Evolutionary conservation across 2,113 vertebrate genomes (phyloP).

Genomic region (Nesogale talazaci): DNA sequence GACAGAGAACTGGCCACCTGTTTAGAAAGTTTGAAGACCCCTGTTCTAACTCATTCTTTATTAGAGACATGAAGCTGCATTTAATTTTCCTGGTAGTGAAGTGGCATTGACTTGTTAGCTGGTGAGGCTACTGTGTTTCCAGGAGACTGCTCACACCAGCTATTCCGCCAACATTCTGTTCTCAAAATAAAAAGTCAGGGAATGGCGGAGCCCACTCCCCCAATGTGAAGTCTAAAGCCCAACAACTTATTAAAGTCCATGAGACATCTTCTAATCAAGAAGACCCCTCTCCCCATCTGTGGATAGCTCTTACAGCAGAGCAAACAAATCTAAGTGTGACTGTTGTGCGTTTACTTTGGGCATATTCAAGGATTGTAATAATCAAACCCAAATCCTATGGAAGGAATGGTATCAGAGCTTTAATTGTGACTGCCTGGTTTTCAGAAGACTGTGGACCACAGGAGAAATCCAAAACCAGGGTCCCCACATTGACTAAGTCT

Average conservation of each 20-base stretch:
- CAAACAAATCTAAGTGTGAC: not conserved
- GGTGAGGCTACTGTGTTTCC: not conserved
- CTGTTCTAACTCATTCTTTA: conserved; percentile 48
- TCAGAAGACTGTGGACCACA: too few relatives aligned
- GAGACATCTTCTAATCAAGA: not conserved
- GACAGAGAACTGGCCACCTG: too few relatives aligned
- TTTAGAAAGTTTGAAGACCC: too few relatives aligned
- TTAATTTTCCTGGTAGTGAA: not conserved
- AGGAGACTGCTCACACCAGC: not conserved
- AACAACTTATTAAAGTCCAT: not conserved
- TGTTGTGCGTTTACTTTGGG: not conserved
- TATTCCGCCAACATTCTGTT: not conserved
- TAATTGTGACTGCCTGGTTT: too few relatives aligned
- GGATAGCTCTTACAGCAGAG: not conserved
- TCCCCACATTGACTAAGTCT: too few relatives aligned
- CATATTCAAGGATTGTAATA: not conserved
- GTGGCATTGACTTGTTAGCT: not conserved
- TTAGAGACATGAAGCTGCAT: not conserved
- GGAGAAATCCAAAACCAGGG: too few relatives aligned
- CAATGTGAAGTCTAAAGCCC: not conserved
- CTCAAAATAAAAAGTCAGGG: not conserved
- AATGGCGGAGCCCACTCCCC: not conserved
- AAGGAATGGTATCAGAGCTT: too few relatives aligned
- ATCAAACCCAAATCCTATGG: too few relatives aligned
- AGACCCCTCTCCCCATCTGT: not conserved